Base-by-base conservation (phyloP, 2,888 invertebrate genomes). In the Charanyca ferruginea region DNA sequence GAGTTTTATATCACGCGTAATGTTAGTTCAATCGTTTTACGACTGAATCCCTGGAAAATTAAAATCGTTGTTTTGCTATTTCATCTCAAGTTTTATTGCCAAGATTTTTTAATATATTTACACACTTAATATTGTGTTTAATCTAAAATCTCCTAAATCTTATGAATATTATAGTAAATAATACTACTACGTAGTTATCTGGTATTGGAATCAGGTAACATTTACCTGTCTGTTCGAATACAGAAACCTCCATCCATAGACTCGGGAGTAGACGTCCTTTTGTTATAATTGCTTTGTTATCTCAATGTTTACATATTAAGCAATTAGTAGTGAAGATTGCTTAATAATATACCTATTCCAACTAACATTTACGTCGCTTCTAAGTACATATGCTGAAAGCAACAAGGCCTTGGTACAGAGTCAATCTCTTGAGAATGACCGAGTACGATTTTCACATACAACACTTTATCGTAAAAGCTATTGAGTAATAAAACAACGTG, bases 271-370 rank as follows among this genome's bases (percentile, higher is more conserved):
- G 18, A 22, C 25, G 25, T 11, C 72, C 66, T 35, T 38, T 71
- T 63, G 72, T 71, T 65, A n/a, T n/a, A 35, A 44, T 16, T 45
- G 69, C 58, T 68, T 38, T 65, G 65, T 66, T 48, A 20, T 48
- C 4, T 2, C 22, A 4, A n/a, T 71, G 20, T 48, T 32, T 48
- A 32, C 9, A 18, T 54, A 66, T 18, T 23, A 52, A 70, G 9
- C 41, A n/a, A 44, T 44, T 35, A 47, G n/a, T n/a, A 20, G 45
- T 38, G 22, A 38, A 45, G 25, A 41, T 32, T 70, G 13, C 28
- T 28, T 47, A 22, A 38, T 47, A 22, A 47, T 18, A 3, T 25
- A 38, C 35, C 4, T 23, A 41, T 41, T n/a, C n/a, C 4, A 18
- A 20, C 11, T 59, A 8, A 20, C 11, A 23, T 3, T 28, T 23